Base-by-base conservation (phyloP, 2,888 invertebrate species). In the Parelbella ahira region DNA sequence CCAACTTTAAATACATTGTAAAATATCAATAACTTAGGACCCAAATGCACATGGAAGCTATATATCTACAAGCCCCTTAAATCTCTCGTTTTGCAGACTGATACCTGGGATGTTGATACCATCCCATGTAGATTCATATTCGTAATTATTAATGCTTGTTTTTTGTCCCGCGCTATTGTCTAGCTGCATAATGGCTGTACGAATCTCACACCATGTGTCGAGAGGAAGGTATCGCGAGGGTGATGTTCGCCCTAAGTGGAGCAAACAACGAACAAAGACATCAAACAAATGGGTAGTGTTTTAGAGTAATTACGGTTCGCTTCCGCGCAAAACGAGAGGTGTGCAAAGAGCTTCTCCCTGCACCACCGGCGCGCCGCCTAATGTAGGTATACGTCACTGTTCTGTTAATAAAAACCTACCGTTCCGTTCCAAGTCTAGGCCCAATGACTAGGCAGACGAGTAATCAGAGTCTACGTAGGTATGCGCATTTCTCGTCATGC, bases 241-340 rank as follows among this genome's bases (percentile, higher is more conserved):
- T 72, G 81, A 83, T 81, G 73, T 74, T 76, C 73, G 73, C 77
- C 76, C 79, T 81, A 80, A 86, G 83, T 83, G 83, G 78, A 82
- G 75, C 81, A 83, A 84, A 84, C 86, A 84, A 76, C 76, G 81
- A 82, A 86, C 84, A 87, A 83, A 87, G 87, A 84, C 87, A 84
- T 87, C 87, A 86, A 86, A 87, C 84, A 86, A 86, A 87, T 87
- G 84, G 82, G 82, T 78, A 82, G 81, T 83, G 86, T 86, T 87
- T 87, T 86, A 83, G 87, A 86, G 84, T 86, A 86, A 87, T 87
- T 86, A 86, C 84, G 76, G 74, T 77, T 77, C 69, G 76, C 82
- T 81, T 81, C 74, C 83, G 78, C 77, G 76, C 76, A 70, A 75
- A 81, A 76, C 73, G 76, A 74, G 82, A 84, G 81, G 78, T 83